A percentile compares a stretch with the other conserved stretches of the same genome.
These are phyloP conservation scores for Phrixothrix hirtus DNA, from an alignment of 2,888 invertebrate genomes.

Conservation along the genomic window DNA sequence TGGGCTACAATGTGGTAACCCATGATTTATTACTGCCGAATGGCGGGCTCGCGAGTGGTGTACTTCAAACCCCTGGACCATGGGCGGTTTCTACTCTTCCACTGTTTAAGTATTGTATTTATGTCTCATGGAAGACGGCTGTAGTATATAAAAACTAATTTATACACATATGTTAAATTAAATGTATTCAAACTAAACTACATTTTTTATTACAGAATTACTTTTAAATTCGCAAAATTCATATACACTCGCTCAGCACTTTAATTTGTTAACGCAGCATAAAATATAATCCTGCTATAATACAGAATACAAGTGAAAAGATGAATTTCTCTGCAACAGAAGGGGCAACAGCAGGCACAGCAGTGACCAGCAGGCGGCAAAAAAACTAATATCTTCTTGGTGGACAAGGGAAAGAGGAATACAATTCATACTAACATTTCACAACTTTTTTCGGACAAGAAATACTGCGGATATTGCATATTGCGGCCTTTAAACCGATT, in stretches of 20 bases:
- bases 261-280: conserved; percentile 22
- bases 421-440: conserved; percentile 52
- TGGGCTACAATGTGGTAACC: conserved; percentile 70
- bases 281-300: conserved; percentile 40
- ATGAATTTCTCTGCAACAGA: conserved; percentile 51
- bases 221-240: conserved; percentile 1
- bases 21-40: conserved; percentile 68
- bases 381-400: conserved; percentile 52
- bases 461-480: conserved; percentile 40
- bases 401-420: conserved; percentile 47
- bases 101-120: conserved; percentile 44
- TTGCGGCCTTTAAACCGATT: too few relatives aligned
- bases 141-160: too few relatives aligned
- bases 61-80: conserved; percentile 46
- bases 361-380: conserved; percentile 42
- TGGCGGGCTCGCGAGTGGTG: conserved; percentile 59
- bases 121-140: too few relatives aligned
- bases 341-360: conserved; percentile 50
- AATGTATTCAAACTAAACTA: background rate
- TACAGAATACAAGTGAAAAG: conserved; percentile 51
- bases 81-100: conserved; percentile 36
- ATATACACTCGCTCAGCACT: conserved; percentile 18
- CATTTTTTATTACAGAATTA: too few relatives aligned
- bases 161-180: background rate
- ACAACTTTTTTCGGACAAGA: conserved; percentile 51